Percentiles rank a stretch among this genome's conserved stretches.
These are phyloP conservation scores for Anthoscopus minutus DNA, from an alignment of 2,113 vertebrate genomes.

Conservation along the genomic window DNA sequence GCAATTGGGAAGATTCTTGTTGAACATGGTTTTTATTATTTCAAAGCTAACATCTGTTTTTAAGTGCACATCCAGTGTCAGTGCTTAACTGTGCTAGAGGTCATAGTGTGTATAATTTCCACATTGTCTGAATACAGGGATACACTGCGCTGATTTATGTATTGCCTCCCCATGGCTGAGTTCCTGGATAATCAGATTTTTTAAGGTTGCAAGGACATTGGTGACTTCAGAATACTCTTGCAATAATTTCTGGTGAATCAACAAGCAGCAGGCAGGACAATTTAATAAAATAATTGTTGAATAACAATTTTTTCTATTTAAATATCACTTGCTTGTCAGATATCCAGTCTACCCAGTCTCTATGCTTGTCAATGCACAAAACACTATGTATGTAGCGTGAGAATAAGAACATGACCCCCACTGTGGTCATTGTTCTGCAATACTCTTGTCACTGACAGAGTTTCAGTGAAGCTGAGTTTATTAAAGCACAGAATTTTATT, in stretches of 20 bases:
- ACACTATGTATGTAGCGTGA: background rate
- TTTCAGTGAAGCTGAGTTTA: background rate
- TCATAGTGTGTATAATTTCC: background rate
- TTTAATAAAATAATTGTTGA: background rate
- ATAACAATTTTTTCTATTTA: background rate
- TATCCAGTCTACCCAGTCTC: background rate
- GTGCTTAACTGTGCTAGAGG: background rate
- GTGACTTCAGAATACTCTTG: background rate
- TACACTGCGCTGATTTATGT: background rate
- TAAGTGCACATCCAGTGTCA: background rate
- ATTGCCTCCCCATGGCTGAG: background rate
- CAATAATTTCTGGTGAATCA: background rate
- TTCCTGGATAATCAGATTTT: background rate
- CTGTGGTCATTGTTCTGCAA: background rate
- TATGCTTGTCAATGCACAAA: background rate
- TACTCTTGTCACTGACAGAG: background rate
- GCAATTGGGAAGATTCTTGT: background rate
- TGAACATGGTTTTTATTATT: slow-evolving; percentile 1
- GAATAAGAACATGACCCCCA: background rate
- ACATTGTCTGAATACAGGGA: background rate
- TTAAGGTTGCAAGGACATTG: background rate
- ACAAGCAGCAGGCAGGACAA: background rate
- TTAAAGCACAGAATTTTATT: background rate
- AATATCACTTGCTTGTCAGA: background rate
- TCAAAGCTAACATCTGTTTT: background rate